A percentile compares a stretch with the other conserved stretches of the same genome.
These are phyloP conservation scores for Clarias magur DNA, from an alignment of 2,113 vertebrate genomes.

Conservation along the genomic window DNA sequence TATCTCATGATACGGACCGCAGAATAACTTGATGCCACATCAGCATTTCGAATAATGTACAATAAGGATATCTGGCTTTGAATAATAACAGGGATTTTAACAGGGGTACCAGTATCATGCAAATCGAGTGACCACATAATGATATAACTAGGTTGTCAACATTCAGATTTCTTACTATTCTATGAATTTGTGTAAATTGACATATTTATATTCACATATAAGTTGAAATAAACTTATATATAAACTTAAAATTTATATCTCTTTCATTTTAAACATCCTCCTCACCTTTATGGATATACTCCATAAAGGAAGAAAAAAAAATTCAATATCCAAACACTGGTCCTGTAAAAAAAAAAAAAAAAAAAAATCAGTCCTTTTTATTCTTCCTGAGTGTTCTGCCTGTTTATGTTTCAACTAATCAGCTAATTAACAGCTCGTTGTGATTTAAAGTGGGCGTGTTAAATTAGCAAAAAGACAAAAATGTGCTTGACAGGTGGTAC, in stretches of 20 bases:
- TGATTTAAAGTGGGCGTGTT: not conserved
- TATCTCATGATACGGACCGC: not conserved
- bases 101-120: not conserved
- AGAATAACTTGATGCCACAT: not conserved
- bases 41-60: not conserved
- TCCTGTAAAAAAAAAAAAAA: not conserved
- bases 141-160: not conserved
- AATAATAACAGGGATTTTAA: not conserved
- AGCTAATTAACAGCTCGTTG: not conserved
- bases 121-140: not conserved
- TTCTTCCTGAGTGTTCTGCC: not conserved
- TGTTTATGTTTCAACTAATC: not conserved
- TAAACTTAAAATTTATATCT: not conserved
- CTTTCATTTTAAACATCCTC: not conserved
- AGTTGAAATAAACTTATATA: too few relatives aligned
- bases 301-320: not conserved
- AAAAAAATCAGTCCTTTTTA: not conserved
- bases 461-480: not conserved
- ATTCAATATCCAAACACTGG: not conserved
- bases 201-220: too few relatives aligned
- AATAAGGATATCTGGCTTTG: not conserved
- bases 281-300: not conserved
- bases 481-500: not conserved
- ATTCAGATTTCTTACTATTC: not conserved
- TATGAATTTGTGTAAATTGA: not conserved